phyloP scores from a whole-genome alignment of 2,888 invertebrate species.

The Drosophila setosimentum region DNA sequence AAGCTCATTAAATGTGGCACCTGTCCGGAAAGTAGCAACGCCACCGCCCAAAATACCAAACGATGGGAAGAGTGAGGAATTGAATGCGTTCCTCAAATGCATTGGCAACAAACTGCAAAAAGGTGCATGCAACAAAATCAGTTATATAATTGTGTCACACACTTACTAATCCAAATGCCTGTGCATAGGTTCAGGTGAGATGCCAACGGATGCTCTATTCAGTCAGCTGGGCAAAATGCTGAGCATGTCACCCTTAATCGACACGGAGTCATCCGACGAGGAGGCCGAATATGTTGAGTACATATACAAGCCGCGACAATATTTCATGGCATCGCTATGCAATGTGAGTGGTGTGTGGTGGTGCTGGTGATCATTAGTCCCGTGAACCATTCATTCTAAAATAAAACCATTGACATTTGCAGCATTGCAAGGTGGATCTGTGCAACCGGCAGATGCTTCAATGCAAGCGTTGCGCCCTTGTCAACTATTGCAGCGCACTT shows the following conservation, averaged over 20 bases:
- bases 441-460: conserved; percentile 59
- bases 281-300: conserved; percentile 88
- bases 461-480: conserved; percentile 87
- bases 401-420: conserved; percentile 5
- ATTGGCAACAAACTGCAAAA: conserved; percentile 60
- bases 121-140: conserved; percentile 44
- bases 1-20: background rate
- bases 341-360: conserved; percentile 70
- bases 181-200: conserved; percentile 32
- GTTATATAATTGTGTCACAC: background rate
- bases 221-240: conserved; percentile 81
- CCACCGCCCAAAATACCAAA: background rate
- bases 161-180: conserved; percentile 2
- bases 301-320: conserved; percentile 88
- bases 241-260: conserved; percentile 77
- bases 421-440: conserved; percentile 82
- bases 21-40: background rate
- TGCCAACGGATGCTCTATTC: conserved; percentile 70
- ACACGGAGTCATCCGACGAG: conserved; percentile 84
- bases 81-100: conserved; percentile 54
- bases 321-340: conserved; percentile 88
- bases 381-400: background rate
- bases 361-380: background rate
- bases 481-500: conserved; percentile 88
- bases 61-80: conserved; percentile 29